Base-by-base conservation (phyloP, 2,888 invertebrate genomes). In the Drosophila ustulata region DNA sequence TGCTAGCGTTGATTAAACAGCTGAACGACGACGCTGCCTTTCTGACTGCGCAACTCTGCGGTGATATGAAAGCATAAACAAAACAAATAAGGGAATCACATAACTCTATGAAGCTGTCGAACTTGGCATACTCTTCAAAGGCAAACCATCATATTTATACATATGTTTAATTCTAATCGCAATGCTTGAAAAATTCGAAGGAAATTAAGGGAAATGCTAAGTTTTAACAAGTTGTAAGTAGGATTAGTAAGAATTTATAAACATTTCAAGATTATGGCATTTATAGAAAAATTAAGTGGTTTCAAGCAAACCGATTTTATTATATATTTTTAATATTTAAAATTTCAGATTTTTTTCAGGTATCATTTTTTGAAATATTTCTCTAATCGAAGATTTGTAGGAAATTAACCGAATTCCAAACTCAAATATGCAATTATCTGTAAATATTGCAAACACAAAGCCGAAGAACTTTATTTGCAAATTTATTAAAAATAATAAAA, bases 1-100 rank as follows among this genome's bases (percentile, higher is more conserved):
- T 46, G 62, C 50, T 76, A 1, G 18, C 18, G 64, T 53, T 84
- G 88, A 85, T 88, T 80, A 84, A 82, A 85, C 82, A 84, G 73
- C 75, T 74, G 78, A 18, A 34, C 49, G 28, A 34, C 62, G 25
- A 37, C 30, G 58, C 59, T 61, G 66, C 63, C 6, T 30, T 65
- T 49, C 55, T 46, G 69, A 39, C 53, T 52, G 53, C 59, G 69
- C 41, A 52, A 61, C 70, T 53, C 26, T 41, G 59, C 46, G 46
- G 51, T 56, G 78, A 66, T 78, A 75, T 65, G 50, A 39, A 53
- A 62, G 65, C 59, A 61, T 71, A 71, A 77, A 75, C 79, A 75
- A 63, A 79, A 71, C 79, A 71, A 71, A 78, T 41, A 50, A 47
- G 53, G 2, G 13, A 50, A 18, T 13, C 3, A 25, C 18, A 55